Evolutionary conservation across 2,888 invertebrate genomes (phyloP).

Genomic region (Diarsia dahlii): DNA sequence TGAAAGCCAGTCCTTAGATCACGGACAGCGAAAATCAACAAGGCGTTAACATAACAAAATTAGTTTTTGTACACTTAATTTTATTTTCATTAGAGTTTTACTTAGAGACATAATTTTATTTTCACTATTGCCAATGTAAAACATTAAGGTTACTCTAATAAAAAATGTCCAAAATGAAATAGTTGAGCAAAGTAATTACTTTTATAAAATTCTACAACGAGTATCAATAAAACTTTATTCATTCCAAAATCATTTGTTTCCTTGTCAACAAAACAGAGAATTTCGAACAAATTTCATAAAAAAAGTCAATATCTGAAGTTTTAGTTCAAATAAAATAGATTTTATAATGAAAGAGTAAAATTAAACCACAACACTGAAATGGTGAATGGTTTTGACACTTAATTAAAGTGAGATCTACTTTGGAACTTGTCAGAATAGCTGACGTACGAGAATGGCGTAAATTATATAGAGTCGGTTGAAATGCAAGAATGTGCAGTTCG

Average conservation of each 20-base stretch:
- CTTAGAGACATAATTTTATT: too few species aligned
- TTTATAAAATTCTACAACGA: not conserved
- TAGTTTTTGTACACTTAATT: not conserved
- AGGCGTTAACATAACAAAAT: not conserved
- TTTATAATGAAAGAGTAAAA: slow-evolving; percentile 14
- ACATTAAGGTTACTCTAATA: not conserved
- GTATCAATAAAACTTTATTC: slow-evolving; percentile 35
- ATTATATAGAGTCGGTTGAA: not conserved
- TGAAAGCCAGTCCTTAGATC: too few species aligned
- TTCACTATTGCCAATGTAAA: not conserved
- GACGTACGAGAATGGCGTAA: not conserved
- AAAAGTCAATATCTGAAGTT: slow-evolving; percentile 37
- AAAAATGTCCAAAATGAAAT: not conserved
- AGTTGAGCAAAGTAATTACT: not conserved
- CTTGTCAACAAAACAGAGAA: slow-evolving; percentile 25
- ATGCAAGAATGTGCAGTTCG: not conserved
- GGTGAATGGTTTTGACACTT: not conserved
- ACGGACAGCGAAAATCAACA: too few species aligned
- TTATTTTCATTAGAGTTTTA: not conserved
- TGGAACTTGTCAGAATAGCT: not conserved
- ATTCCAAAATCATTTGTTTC: slow-evolving; percentile 31
- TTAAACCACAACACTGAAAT: slow-evolving; percentile 14
- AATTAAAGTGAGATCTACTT: slow-evolving; percentile 15
- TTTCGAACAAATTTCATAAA: slow-evolving; percentile 33
- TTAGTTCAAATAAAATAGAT: slow-evolving; percentile 29